Percentiles rank a stretch among this genome's conserved stretches.
Conservation (phyloP, 2,797 vertebrate genomes). For the Trachops cirrhosus region DNA sequence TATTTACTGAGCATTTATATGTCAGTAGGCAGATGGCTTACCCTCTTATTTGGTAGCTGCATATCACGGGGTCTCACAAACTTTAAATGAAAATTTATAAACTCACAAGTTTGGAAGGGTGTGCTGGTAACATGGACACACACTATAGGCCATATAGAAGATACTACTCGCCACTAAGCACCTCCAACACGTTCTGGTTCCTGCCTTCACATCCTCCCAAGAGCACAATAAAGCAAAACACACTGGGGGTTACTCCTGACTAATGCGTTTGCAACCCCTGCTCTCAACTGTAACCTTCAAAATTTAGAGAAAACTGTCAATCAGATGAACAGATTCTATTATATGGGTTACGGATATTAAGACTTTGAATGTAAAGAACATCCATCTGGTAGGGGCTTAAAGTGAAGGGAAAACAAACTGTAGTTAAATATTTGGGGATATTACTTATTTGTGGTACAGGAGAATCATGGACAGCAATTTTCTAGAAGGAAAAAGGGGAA, state of each 20-base stretch:
- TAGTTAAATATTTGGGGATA: neutral
- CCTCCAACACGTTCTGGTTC: neutral
- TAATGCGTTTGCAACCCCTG: neutral
- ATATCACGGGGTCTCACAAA: neutral
- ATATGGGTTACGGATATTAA: neutral
- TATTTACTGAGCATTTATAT: neutral
- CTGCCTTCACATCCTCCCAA: neutral
- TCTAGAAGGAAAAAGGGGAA: neutral
- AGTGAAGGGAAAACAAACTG: neutral
- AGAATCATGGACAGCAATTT: neutral
- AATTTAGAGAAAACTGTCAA: neutral
- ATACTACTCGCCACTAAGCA: neutral
- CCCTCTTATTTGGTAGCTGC: neutral
- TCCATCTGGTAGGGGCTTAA: neutral
- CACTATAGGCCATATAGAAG: neutral
- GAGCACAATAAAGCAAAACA: neutral
- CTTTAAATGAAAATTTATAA: constrained; percentile 23
- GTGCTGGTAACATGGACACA: neutral
- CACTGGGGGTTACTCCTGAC: neutral
- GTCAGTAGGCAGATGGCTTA: neutral
- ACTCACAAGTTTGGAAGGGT: neutral
- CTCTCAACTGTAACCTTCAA: neutral
- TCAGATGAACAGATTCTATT: neutral
- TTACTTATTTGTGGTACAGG: neutral
- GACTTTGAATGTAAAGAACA: neutral